A percentile compares a stretch with the other conserved stretches of the same genome.
Conservation (phyloP, 2,797 vertebrate genomes). For the Anas acuta region DNA sequence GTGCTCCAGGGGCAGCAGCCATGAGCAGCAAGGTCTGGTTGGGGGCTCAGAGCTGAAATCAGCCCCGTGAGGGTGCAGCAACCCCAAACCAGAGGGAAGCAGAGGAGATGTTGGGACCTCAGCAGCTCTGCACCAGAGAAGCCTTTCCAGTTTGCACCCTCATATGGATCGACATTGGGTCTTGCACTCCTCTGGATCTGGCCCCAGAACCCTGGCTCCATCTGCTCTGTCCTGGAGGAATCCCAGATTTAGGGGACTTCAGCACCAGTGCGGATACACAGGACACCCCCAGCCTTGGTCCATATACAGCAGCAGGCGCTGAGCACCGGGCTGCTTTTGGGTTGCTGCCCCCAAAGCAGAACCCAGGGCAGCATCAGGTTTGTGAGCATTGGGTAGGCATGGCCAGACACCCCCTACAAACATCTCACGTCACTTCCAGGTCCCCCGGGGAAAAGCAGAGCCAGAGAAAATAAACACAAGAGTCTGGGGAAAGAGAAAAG, state of each 20-base stretch:
- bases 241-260: neutral
- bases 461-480: neutral
- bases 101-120: neutral
- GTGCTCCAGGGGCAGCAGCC: neutral
- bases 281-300: neutral
- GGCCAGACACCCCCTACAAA: neutral
- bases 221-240: neutral
- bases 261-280: neutral
- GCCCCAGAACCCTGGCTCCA: neutral
- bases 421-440: neutral
- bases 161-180: neutral
- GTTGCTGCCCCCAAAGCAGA: neutral
- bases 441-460: rapidly evolving
- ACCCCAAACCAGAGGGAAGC: neutral
- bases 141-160: neutral
- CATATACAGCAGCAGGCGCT: too few relatives aligned
- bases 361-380: neutral
- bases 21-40: neutral
- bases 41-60: neutral
- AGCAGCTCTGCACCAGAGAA: neutral
- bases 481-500: neutral
- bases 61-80: rapidly evolving
- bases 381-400: neutral
- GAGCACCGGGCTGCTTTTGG: neutral
- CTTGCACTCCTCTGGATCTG: neutral